Percentiles rank a stretch among this genome's conserved stretches.
Evolutionary conservation across 2,797 vertebrate genomes (phyloP).

Genomic region (Poeciliopsis infans): DNA sequence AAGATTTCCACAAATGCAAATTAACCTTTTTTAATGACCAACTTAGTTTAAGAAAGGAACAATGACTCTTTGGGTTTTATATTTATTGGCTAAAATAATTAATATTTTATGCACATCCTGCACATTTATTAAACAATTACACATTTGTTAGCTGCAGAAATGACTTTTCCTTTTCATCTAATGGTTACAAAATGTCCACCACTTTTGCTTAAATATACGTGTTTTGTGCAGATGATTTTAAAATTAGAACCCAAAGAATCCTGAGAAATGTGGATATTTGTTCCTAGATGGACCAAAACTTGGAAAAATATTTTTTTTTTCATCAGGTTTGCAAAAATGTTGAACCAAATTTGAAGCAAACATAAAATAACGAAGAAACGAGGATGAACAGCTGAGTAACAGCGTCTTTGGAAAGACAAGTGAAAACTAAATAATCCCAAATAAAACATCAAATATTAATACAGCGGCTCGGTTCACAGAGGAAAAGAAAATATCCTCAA

Average conservation of each 20-base stretch:
- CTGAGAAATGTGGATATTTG: neutral
- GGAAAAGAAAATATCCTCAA: constrained; percentile 46
- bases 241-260: neutral
- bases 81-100: too few relatives aligned
- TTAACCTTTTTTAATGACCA: neutral
- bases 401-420: neutral
- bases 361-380: neutral
- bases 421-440: neutral
- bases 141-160: neutral
- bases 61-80: too few relatives aligned
- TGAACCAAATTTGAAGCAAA: neutral
- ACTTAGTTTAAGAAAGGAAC: too few relatives aligned
- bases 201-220: neutral
- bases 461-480: constrained; percentile 1
- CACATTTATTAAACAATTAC: neutral
- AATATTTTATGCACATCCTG: neutral
- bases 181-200: neutral
- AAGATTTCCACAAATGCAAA: neutral
- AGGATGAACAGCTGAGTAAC: neutral
- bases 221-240: neutral
- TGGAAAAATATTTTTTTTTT: neutral
- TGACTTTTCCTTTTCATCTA: neutral
- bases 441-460: constrained; percentile 30
- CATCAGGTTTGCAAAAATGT: neutral
- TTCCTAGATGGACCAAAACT: neutral